A percentile compares a stretch with the other conserved stretches of the same genome.
These are phyloP conservation scores for Neosalanx taihuensis DNA, from an alignment of 2,797 vertebrate genomes.

Conservation along the genomic window DNA sequence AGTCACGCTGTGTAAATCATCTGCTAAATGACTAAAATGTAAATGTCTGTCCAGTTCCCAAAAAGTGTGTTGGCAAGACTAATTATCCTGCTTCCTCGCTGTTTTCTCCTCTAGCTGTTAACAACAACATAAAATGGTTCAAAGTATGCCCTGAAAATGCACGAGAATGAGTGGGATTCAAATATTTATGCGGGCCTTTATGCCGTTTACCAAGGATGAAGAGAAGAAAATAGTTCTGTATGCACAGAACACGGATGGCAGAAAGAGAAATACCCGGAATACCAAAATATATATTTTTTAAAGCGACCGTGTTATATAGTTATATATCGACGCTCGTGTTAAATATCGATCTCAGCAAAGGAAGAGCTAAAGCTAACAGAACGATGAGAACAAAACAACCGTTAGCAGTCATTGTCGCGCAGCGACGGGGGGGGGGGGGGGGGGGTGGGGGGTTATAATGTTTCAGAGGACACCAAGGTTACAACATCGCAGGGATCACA, in stretches of 20 bases:
- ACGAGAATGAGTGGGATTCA: constrained; percentile 38
- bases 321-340: too few relatives aligned
- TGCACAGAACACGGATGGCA: constrained; percentile 11
- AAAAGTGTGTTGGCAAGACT: constrained; percentile 32
- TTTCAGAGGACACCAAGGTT: constrained; percentile 38
- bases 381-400: background rate
- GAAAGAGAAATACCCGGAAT: background rate
- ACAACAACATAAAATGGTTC: constrained; percentile 37
- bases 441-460: constrained; percentile 22
- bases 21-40: too few relatives aligned
- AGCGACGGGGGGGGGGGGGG: background rate
- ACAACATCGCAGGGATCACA: constrained; percentile 37
- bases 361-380: background rate
- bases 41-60: constrained; percentile 10
- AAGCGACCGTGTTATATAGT: background rate
- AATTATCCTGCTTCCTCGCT: constrained; percentile 45
- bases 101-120: constrained; percentile 28
- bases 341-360: too few relatives aligned
- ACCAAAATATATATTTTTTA: background rate
- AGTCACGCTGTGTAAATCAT: too few relatives aligned
- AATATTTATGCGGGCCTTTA: constrained; percentile 52
- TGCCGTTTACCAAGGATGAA: constrained; percentile 33
- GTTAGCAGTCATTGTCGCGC: background rate
- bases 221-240: constrained; percentile 25
- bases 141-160: constrained; percentile 27